These are phyloP conservation scores for Vimba vimba DNA, from an alignment of 2,113 vertebrate species.

Conservation along the genomic window DNA sequence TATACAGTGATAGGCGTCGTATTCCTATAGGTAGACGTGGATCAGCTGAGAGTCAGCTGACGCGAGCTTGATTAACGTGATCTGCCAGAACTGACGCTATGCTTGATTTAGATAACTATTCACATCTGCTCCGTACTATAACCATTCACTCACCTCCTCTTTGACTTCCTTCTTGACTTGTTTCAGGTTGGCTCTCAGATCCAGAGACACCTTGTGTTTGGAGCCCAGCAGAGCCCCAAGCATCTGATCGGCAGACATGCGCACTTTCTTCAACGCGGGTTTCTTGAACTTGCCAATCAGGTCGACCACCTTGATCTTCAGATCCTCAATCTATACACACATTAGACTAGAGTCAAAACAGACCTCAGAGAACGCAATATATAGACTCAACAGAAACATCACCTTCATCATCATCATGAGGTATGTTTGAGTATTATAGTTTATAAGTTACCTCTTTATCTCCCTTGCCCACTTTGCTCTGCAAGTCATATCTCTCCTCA, in stretches of 20 bases:
- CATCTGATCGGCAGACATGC: slow-evolving; percentile 89
- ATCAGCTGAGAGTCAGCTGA: too few relatives aligned
- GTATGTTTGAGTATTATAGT: not conserved
- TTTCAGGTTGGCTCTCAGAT: slow-evolving; percentile 88
- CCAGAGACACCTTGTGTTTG: slow-evolving; percentile 92
- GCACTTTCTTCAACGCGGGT: slow-evolving; percentile 81
- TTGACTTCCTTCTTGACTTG: slow-evolving; percentile 93
- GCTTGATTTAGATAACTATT: not conserved
- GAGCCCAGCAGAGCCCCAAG: slow-evolving; percentile 87
- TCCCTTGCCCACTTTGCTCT: slow-evolving; percentile 82
- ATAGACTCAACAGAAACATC: not conserved
- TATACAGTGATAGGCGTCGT: too few relatives aligned
- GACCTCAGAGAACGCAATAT: not conserved
- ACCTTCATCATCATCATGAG: not conserved
- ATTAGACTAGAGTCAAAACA: not conserved
- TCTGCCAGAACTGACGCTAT: too few relatives aligned
- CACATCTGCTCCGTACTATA: not conserved
- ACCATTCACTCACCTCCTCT: slow-evolving; percentile 75
- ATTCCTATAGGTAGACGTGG: too few relatives aligned
- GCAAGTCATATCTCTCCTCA: slow-evolving; percentile 92
- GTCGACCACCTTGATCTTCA: slow-evolving; percentile 86
- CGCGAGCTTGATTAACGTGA: too few relatives aligned
- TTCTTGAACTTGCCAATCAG: slow-evolving; percentile 89
- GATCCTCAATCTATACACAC: slow-evolving; percentile 81
- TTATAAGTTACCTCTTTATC: slow-evolving; percentile 83